These are phyloP conservation scores for Rhinopithecus roxellana DNA, from an alignment of 2,113 vertebrate species.

Conservation along the genomic window DNA sequence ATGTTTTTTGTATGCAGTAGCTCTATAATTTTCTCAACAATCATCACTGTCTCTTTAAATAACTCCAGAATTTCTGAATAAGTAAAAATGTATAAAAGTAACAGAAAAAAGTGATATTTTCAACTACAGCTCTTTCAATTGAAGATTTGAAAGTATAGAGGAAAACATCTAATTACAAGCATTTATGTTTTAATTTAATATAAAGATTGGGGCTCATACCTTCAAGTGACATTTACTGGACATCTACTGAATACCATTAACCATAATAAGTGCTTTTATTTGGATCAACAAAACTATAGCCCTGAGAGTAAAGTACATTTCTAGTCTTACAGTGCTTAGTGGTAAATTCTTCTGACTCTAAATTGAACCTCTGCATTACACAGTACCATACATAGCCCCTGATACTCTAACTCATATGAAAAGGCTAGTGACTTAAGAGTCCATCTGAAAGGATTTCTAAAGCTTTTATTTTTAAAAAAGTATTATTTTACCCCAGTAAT, in stretches of 20 bases:
- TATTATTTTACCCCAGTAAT: too few species aligned
- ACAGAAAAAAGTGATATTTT: neutral
- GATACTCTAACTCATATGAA: neutral
- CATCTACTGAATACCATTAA: neutral
- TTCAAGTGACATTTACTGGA: neutral
- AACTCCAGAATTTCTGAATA: neutral
- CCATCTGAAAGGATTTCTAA: neutral
- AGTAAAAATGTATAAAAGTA: neutral
- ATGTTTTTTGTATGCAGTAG: neutral
- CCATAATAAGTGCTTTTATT: neutral
- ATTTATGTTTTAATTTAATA: neutral
- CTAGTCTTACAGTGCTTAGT: neutral
- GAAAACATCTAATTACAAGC: neutral
- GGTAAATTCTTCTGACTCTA: slow-evolving; percentile 5
- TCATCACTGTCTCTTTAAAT: neutral
- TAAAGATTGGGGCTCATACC: neutral
- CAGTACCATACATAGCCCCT: neutral
- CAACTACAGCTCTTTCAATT: neutral
- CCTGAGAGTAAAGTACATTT: neutral
- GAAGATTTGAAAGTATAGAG: neutral
- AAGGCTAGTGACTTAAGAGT: neutral
- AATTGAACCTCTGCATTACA: neutral
- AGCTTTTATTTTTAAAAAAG: neutral
- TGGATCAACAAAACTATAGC: neutral
- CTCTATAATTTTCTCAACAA: neutral